Evolutionary conservation across 2,888 invertebrate species (phyloP), one percentile per base, ranked within the genome.

Genomic region (Cylindroiulus punctatus): DNA sequence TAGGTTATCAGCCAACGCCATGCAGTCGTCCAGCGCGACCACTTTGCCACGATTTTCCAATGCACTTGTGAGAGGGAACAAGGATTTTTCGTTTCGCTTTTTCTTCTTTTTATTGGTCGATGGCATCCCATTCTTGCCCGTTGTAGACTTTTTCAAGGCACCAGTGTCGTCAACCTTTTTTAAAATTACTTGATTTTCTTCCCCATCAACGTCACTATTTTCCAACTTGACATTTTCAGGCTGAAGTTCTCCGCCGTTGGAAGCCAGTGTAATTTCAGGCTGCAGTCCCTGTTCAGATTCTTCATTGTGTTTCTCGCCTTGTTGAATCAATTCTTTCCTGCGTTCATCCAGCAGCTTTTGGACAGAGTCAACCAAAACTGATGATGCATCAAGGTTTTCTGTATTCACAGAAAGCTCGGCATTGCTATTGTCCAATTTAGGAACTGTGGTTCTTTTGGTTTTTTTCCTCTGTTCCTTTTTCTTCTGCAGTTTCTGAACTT

Each of bases 1-100:
- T 26, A 85, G 47, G 52, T 85, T 52, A 42, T 86, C 88, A 7
- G 89, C 89, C 83, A 90, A 87, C 12, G 88, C 87, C 10, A 89
- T 86, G 76, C 90, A 89, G 87, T 90, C 90, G 5, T 89, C 88
- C 40, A 90, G 88, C 0, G 88, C 83, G 30, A 81, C 88, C 32
- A 87, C 88, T 87, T 89, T 90, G 17, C 89, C 89, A 52, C 89
- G 86, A 85, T 89, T 90, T 82, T 90, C 90, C 76, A 88, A 88
- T 26, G 88, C 85, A 83, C 89, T 88, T 40, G 88, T 88, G 26
- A 89, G 87, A 8, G 90, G 90, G 86, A 90, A 90, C 85, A 90
- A 86, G 0, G 90, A 90, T 86, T 89, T 90, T 0, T 88, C 84
- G 89, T 88, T 90, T 90, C 90, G 89, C 89, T 89, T 88, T 89